Evolutionary conservation across 1,140 invertebrate species (phyloP), one percentile per base, ranked within the genome.

Genomic region (Drosophila simulans): DNA sequence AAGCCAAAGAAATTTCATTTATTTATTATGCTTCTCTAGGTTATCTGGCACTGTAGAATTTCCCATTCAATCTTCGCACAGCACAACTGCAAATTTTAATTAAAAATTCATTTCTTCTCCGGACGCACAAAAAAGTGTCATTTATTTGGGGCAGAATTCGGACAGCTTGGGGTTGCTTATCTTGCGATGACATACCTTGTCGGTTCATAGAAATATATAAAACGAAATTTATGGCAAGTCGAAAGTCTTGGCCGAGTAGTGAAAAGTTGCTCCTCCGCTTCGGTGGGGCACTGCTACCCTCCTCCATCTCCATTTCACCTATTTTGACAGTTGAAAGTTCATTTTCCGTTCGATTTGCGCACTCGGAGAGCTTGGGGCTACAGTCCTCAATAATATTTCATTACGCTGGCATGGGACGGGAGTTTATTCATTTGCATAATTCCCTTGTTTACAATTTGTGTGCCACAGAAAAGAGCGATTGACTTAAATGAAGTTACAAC

Each of bases 401-500:
- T 66, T 57, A 46, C 62, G 69, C 35, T 45, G 59, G 42, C 68
- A 45, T 52, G 49, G 54, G 79, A 64, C 57, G 54, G 62, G 40
- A 77, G 56, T 64, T 66, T 74, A 77, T 88, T 70, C 70, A 89
- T 89, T 89, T 89, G 80, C 84, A 89, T 89, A 89, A 89, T 89
- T 90, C 84, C 69, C 85, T 90, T 90, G 86, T 90, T 90, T 90
- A 90, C 85, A 84, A 88, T 80, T 89, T 88, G 72, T 53, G 72
- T 49, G 49, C 68, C 53, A 58, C 22, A 48, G 40, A 63, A 58
- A 45, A 77, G 76, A 73, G 65, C 83, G 82, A 91, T 90, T 90
- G 86, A 90, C 86, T 82, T 77, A 91, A 90, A 90, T 91, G 86
- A 90, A 90, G 86, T 90, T 90, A 90, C 86, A 85, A 90, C 70